phyloP scores from a whole-genome alignment of 2,888 invertebrate species.

The Melieria picta region DNA sequence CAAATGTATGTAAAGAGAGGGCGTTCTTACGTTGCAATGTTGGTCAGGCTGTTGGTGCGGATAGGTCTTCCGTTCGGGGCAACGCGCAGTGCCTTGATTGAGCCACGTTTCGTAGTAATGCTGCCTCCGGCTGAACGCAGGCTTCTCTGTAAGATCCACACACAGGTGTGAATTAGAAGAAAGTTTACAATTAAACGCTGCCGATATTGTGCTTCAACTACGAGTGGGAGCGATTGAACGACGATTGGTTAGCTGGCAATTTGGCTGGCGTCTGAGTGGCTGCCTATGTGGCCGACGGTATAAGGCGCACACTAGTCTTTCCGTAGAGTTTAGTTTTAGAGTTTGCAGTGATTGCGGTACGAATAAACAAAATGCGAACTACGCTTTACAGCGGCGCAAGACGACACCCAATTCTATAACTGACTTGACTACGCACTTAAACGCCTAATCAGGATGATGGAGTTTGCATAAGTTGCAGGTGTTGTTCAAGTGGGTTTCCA shows the following conservation, averaged over 20 bases:
- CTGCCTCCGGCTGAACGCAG: conserved; percentile 54
- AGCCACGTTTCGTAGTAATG: conserved; percentile 52
- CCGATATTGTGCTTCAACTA: conserved; percentile 11
- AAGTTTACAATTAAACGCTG: conserved; percentile 45
- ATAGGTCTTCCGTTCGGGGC: conserved; percentile 61
- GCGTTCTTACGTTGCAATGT: conserved; percentile 66
- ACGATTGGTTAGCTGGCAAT: conserved; percentile 16
- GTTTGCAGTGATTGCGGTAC: too few species aligned
- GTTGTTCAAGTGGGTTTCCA: too few species aligned
- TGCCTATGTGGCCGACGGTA: too few species aligned
- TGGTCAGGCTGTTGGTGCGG: conserved; percentile 61
- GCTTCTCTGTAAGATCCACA: conserved; percentile 67
- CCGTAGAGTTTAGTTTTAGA: too few species aligned
- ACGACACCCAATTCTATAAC: too few species aligned
- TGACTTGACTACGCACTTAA: too few species aligned
- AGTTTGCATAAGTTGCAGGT: too few species aligned
- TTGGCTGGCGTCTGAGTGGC: background rate
- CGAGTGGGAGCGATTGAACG: conserved; percentile 13
- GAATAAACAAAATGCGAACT: too few species aligned
- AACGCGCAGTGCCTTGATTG: conserved; percentile 59
- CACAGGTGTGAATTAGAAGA: conserved; percentile 48
- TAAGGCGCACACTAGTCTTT: too few species aligned
- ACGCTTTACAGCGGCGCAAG: too few species aligned
- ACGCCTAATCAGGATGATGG: too few species aligned
- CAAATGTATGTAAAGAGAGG: conserved; percentile 2